Evolutionary conservation across 2,888 invertebrate species (phyloP), one percentile per base, ranked within the genome.

Genomic region (Netelia inedita): DNA sequence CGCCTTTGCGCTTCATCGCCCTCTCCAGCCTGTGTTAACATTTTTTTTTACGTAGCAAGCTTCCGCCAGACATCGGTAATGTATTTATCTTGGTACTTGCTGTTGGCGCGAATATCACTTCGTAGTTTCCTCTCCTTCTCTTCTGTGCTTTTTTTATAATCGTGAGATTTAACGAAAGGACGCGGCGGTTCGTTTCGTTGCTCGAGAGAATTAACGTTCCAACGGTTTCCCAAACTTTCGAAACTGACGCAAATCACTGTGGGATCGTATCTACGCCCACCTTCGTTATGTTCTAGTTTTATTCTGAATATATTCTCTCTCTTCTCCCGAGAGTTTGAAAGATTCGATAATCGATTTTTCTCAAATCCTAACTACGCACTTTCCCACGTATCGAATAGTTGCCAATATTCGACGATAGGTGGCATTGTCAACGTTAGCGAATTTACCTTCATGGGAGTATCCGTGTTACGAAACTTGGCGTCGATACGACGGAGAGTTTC

Each of bases 21-120:
- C 28, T 28, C 66, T 72, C 50, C 14, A 61, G 28, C 8, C 43
- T 65, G 16, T 57, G 23, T 59, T 76, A 35, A 43, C 9, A 19
- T 46, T 19, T 53, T 57, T 1, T 14, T 76, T 76, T 19, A 50
- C 43, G n/a, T 23, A 35, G 19, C 46, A 10, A 61, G 11, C 55
- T 55, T 65, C 50, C 63, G 71, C 41, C 78, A 81, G 79, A 66
- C 79, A 79, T 76, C 50, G 83, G 86, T 86, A 87, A 79, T 71
- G 72, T 81, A 74, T 81, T 68, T 61, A 74, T 74, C 82, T 75
- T 87, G 83, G 85, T 80, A 87, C 86, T 88, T 79, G 63, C 65
- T 73, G 72, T 10, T 79, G 82, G 73, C 68, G 74, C 23, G 68
- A 79, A 78, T 23, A 23, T 73, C 61, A 14, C 3, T 55, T 10